Percentiles rank a stretch among this genome's conserved stretches.
phyloP scores from a whole-genome alignment of 2,888 invertebrate genomes.

The Eulithis testata region DNA sequence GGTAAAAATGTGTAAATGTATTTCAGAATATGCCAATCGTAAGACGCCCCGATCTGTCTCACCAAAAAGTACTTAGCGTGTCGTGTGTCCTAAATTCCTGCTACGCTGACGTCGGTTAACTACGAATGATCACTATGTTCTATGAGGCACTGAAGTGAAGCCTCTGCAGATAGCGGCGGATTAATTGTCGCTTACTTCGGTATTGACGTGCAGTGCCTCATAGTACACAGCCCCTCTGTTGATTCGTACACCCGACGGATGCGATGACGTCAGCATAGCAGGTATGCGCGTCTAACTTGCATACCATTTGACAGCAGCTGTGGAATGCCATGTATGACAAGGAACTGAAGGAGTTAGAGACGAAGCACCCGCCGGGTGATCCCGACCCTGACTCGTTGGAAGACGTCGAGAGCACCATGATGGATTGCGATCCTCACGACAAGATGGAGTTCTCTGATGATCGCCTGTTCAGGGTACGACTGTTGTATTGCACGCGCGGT shows the following conservation, averaged over 20 bases:
- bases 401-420: constrained; percentile 72
- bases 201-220: too few relatives aligned
- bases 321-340: constrained; percentile 60
- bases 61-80: background rate
- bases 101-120: too few relatives aligned
- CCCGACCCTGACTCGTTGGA: constrained; percentile 72
- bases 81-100: background rate
- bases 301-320: constrained; percentile 53
- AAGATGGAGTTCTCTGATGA: constrained; percentile 72
- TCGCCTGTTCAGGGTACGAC: constrained; percentile 58
- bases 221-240: too few relatives aligned
- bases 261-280: too few relatives aligned
- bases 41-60: background rate
- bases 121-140: too few relatives aligned
- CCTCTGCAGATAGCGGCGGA: too few relatives aligned
- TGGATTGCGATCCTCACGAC: constrained; percentile 80
- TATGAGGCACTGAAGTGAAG: too few relatives aligned
- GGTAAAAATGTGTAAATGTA: background rate
- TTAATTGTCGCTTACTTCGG: too few relatives aligned
- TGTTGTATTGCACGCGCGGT: constrained; percentile 13
- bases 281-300: constrained; percentile 17
- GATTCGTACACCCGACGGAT: too few relatives aligned
- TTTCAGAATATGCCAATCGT: background rate
- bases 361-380: constrained; percentile 55
- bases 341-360: constrained; percentile 68